These are phyloP conservation scores for Ascaphus truei DNA, from an alignment of 2,113 vertebrate genomes.

Conservation along the genomic window DNA sequence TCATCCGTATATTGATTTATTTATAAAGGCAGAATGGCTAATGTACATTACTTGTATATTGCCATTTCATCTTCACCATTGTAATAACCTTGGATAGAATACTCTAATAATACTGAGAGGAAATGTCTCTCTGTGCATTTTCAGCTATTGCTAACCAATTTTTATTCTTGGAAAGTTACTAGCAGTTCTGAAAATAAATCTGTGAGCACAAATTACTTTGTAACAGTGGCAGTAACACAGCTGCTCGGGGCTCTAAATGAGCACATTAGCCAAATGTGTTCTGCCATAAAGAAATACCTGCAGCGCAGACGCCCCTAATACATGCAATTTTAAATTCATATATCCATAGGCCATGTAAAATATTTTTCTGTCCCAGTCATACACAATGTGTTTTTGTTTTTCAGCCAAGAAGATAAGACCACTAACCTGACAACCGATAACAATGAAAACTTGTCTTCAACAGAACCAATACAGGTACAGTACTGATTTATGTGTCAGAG, in stretches of 20 bases:
- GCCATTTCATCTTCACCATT: no score
- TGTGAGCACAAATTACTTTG: not conserved
- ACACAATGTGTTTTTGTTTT: conserved; percentile 54
- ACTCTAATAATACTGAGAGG: no score
- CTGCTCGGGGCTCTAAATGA: not conserved
- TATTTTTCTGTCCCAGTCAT: not conserved
- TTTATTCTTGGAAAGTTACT: not conserved
- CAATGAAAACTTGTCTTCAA: conserved; percentile 55
- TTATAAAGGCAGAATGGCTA: no score
- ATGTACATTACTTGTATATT: no score
- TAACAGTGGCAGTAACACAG: not conserved
- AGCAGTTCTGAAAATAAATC: not conserved
- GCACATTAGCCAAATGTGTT: not conserved
- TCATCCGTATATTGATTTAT: no score
- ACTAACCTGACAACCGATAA: conserved; percentile 46
- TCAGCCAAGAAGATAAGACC: conserved; percentile 61
- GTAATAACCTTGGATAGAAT: no score
- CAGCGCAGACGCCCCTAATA: not conserved
- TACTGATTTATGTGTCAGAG: not conserved
- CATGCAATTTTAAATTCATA: no score
- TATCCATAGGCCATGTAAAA: not conserved
- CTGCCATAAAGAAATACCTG: not conserved
- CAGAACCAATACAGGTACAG: conserved; percentile 60
- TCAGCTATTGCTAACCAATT: not conserved
- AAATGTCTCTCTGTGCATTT: no score